Base-by-base conservation (phyloP, 2,113 vertebrate genomes). In the Chaetodon auriga region DNA sequence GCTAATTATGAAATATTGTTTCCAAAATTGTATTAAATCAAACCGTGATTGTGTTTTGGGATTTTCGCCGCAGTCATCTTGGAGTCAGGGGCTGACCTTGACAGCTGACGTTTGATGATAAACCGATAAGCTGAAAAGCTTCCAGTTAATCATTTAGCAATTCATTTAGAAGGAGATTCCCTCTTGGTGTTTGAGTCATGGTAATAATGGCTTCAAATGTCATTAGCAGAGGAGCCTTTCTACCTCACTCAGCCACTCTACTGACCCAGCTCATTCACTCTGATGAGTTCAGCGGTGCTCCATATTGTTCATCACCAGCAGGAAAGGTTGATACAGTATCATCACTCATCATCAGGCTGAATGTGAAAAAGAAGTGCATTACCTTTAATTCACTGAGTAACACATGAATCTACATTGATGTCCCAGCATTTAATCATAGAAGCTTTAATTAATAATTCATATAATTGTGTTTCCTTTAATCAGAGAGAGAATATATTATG, bases 161-260 rank as follows among this genome's bases (percentile, higher is more conserved):
- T 81, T 85, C 75, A 30, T 30, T 30, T 49, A 83, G 51, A 51
- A 36, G 69, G 61, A 64, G 35, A 48, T 45, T 54, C 41, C 15
- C 63, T 68, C 65, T 41, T 7, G 7, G 49, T 57, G 36, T 83
- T 80, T 89, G 64, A n/a, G 62, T 81, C 77, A 48, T 71, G 48
- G 16, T 72, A 76, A 54, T 89, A 85, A 88, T 77, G 55, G 58
- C 81, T 82, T 72, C 61, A 85, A 64, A 86, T 84, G 65, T 77
- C 87, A 79, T 92, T 87, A 84, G 69, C 5, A 0, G 38, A 71
- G 49, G 53, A 65, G 66, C 55, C 51, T 68, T 74, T 68, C n/a
- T 35, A 18, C 79, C 69, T 83, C 43, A 7, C 45, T 45, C 18
- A 46, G 57, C 66, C 69, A 70, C 64, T 68, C 65, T 18, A 78